Percentiles rank a stretch among this genome's conserved stretches.
Evolutionary conservation across 2,113 vertebrate species (phyloP).

Genomic region (Colistium nudipinnis): DNA sequence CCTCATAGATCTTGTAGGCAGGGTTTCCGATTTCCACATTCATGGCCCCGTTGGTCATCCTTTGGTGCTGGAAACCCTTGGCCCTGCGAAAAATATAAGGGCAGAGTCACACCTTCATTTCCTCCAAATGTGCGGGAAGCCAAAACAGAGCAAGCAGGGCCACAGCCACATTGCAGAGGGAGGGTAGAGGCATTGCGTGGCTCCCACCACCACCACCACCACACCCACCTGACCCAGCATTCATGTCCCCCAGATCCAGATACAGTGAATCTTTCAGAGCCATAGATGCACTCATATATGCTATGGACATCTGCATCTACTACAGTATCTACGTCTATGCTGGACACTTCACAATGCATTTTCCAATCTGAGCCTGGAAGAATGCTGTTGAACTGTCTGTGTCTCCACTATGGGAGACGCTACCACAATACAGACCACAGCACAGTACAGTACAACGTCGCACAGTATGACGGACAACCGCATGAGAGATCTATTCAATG

Average conservation of each 20-base stretch:
- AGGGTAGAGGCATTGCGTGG: slow-evolving; percentile 50
- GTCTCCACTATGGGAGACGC: slow-evolving; percentile 33
- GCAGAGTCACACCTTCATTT: slow-evolving; percentile 2
- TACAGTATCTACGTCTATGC: slow-evolving; percentile 52
- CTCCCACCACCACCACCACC: slow-evolving; percentile 59
- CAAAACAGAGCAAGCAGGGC: slow-evolving; percentile 53
- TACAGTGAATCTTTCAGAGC: slow-evolving; percentile 28
- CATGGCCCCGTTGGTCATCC: slow-evolving; percentile 97
- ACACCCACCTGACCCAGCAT: slow-evolving; percentile 68
- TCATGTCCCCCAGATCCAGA: slow-evolving; percentile 47
- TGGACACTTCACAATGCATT: slow-evolving; percentile 53
- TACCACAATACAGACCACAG: slow-evolving; percentile 54
- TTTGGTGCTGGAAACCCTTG: slow-evolving; percentile 97
- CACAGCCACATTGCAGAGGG: slow-evolving; percentile 57
- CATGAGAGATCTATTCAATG: slow-evolving; percentile 68
- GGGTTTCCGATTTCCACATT: slow-evolving; percentile 98
- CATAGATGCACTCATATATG: slow-evolving; percentile 6
- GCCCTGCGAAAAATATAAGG: slow-evolving; percentile 78
- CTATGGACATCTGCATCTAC: slow-evolving; percentile 1
- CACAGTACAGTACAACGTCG: slow-evolving; percentile 48
- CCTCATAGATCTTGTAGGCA: slow-evolving; percentile 98
- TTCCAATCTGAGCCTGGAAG: slow-evolving; percentile 56
- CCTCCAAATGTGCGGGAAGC: not conserved
- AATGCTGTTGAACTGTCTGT: slow-evolving; percentile 46
- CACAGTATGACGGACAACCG: slow-evolving; percentile 53